phyloP scores from a whole-genome alignment of 2,888 invertebrate genomes.

The Heliconius cydno region DNA sequence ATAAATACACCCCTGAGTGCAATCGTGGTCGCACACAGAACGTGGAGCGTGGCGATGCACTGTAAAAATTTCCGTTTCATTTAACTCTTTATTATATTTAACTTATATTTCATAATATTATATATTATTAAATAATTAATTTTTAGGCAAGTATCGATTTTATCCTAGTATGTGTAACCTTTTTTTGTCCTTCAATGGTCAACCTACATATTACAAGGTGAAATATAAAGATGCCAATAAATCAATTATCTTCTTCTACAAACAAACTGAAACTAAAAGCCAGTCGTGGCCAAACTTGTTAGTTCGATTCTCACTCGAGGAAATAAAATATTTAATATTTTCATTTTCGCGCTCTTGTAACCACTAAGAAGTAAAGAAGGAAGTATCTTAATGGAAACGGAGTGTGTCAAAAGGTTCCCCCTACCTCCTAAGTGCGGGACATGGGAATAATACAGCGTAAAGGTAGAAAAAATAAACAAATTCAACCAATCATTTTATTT shows the following conservation, averaged over 20 bases:
- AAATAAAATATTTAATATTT: too few species aligned
- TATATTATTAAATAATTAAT: not conserved
- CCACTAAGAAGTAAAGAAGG: too few species aligned
- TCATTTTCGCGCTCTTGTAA: too few species aligned
- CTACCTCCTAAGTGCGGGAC: not conserved
- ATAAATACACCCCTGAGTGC: constrained; percentile 14
- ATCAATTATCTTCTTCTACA: not conserved
- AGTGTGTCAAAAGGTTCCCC: not conserved
- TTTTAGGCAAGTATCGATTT: not conserved
- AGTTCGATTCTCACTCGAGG: too few species aligned
- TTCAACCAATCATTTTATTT: too few species aligned
- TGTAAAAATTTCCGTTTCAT: constrained; percentile 10
- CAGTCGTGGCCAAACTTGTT: too few species aligned
- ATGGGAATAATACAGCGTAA: not conserved
- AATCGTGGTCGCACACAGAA: constrained; percentile 17
- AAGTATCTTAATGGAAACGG: not conserved
- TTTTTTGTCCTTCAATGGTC: not conserved
- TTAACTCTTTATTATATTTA: not conserved
- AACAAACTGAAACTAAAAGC: not conserved
- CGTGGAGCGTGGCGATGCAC: not conserved
- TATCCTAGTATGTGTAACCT: not conserved
- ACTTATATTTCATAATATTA: not conserved
- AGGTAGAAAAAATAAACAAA: not conserved
- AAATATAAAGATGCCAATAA: not conserved
- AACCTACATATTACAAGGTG: not conserved